Evolutionary conservation across 1,140 invertebrate species (phyloP).

Genomic region (Sitodiplosis mosellana): DNA sequence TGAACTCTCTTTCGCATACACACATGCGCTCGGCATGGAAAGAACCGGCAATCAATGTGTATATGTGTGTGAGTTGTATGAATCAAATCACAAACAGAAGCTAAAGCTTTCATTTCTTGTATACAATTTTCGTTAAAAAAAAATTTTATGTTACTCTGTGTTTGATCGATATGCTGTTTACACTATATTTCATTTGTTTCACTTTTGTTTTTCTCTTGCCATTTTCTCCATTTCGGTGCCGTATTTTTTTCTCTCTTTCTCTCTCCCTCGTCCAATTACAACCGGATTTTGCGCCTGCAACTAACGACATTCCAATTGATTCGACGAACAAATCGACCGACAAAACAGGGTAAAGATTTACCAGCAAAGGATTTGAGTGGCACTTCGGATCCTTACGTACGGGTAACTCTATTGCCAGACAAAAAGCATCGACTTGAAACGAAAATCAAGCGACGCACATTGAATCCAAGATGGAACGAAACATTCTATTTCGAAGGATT

Average conservation of each 20-base stretch:
- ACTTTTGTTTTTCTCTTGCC: background rate
- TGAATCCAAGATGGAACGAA: conserved; percentile 96
- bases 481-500: conserved; percentile 96
- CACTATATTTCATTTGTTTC: background rate
- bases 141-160: too few species aligned
- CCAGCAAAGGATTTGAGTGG: conserved; percentile 89
- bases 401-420: conserved; percentile 83
- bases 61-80: too few species aligned
- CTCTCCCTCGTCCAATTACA: too few species aligned
- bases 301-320: background rate
- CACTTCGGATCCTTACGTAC: conserved; percentile 82
- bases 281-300: background rate
- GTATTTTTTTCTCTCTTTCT: too few species aligned
- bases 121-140: too few species aligned
- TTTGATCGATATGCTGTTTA: background rate
- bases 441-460: conserved; percentile 85
- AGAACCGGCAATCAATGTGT: too few species aligned
- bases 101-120: too few species aligned
- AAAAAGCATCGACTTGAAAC: conserved; percentile 93
- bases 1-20: too few species aligned
- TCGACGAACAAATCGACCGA: too few species aligned
- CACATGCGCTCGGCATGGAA: too few species aligned
- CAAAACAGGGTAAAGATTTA: conserved; percentile 68
- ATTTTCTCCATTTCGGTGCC: background rate
- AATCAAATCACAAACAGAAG: too few species aligned